Percentiles rank a stretch among this genome's conserved stretches.
These are phyloP conservation scores for Neodiprion virginianus DNA, from an alignment of 1,140 invertebrate genomes.

Conservation along the genomic window DNA sequence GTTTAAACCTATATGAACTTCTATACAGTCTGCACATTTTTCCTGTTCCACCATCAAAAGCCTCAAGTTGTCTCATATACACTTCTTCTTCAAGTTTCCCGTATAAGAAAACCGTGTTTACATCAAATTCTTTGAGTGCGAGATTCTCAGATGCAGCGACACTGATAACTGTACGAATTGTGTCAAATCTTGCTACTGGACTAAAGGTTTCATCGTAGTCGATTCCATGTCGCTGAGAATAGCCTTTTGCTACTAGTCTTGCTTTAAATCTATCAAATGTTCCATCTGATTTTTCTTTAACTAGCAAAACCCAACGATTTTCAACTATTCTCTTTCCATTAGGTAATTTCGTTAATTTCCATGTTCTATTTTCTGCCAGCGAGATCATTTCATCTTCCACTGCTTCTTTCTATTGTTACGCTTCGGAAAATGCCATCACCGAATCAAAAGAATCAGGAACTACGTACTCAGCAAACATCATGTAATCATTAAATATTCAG, in stretches of 20 bases:
- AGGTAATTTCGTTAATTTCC: conserved; percentile 18
- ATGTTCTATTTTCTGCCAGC: conserved; percentile 15
- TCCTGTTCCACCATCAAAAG: conserved; percentile 30
- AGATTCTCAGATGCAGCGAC: conserved; percentile 28
- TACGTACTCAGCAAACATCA: background rate
- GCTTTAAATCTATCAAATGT: conserved; percentile 30
- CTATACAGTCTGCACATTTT: conserved; percentile 40
- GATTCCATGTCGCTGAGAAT: conserved; percentile 31
- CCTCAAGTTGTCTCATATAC: conserved; percentile 43
- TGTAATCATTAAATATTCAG: conserved; percentile 12
- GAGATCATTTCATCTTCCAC: conserved; percentile 20
- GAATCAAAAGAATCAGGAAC: conserved; percentile 5
- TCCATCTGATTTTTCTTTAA: conserved; percentile 12
- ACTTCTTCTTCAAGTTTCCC: conserved; percentile 44
- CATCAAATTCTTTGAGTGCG: conserved; percentile 35
- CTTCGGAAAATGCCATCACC: conserved; percentile 14
- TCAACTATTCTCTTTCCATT: background rate
- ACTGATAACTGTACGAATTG: conserved; percentile 38
- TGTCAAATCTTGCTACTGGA: conserved; percentile 43
- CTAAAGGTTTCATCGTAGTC: conserved; percentile 45
- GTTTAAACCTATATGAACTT: conserved; percentile 50
- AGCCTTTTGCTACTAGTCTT: conserved; percentile 35
- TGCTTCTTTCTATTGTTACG: background rate
- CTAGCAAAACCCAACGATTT: conserved; percentile 23
- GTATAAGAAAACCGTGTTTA: conserved; percentile 45